Evolutionary conservation across 2,113 vertebrate genomes (phyloP), one percentile per base, ranked within the genome.

Genomic region (Lucifuga dentata): DNA sequence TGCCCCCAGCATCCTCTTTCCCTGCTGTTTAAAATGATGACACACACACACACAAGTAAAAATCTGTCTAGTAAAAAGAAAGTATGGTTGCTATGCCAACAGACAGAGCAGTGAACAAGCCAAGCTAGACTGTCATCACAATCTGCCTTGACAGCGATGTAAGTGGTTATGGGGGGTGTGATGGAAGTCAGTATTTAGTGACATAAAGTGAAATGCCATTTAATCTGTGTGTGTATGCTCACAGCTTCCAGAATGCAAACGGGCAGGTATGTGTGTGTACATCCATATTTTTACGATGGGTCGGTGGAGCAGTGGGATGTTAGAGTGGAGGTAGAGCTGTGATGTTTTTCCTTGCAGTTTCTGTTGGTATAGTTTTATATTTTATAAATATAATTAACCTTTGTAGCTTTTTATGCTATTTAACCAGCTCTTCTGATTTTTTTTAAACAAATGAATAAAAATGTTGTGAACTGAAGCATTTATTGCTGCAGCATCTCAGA

Each of bases 51-150:
- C 8, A 9, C 48, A n/a, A 61, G 49, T 36, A 51, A 11, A 78
- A 41, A 79, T 84, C 68, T 78, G 73, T 68, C 76, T 43, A 43
- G 83, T 80, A 76, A 80, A 73, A 81, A n/a, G 64, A 51, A 76
- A 41, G 77, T 79, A 80, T 79, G 80, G 90, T 89, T 87, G 69
- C 80, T 80, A 90, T 89, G 87, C 76, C 87, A 82, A 89, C 88
- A 87, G 87, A 89, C 81, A 15, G 76, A 60, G 79, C 59, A 33
- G 45, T 67, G 71, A 81, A 80, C 69, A 79, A 76, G 66, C 82
- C 71, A 79, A 79, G 69, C 73, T 19, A 56, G 70, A 62, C 51
- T 56, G 62, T 76, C 74, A 56, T 80, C 67, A 75, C 73, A 65
- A 76, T 84, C 68, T 70, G 63, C 52, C 57, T 63, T 56, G 63